These are phyloP conservation scores for Aspiorhynchus laticeps DNA, from an alignment of 2,113 vertebrate genomes.

Conservation along the genomic window DNA sequence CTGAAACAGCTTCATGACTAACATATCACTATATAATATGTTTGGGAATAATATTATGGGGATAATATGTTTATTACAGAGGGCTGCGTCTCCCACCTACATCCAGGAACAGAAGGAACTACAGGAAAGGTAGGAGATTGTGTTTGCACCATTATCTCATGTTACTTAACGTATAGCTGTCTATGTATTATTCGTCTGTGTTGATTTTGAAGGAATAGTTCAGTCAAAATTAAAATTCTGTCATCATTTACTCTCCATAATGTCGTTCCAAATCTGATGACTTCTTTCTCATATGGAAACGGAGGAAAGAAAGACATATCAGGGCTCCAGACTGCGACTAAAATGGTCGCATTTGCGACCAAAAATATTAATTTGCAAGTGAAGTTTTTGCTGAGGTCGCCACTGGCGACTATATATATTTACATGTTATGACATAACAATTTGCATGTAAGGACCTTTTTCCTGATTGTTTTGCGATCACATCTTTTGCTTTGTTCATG, in stretches of 20 bases:
- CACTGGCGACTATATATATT: too few relatives aligned
- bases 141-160: neutral
- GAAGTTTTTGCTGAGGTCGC: too few relatives aligned
- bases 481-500: too few relatives aligned
- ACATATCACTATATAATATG: neutral
- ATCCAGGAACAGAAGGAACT: constrained; percentile 85
- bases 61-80: constrained; percentile 59
- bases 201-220: neutral
- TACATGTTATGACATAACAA: too few relatives aligned
- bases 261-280: neutral
- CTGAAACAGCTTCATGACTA: neutral
- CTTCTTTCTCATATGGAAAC: neutral
- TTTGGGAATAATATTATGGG: neutral
- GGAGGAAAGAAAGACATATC: neutral
- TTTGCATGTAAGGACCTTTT: too few relatives aligned
- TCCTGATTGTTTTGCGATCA: too few relatives aligned
- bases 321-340: too few relatives aligned
- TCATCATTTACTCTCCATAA: neutral
- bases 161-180: neutral
- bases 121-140: constrained; percentile 78
- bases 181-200: neutral
- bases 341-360: too few relatives aligned
- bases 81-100: constrained; percentile 79
- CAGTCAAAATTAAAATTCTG: neutral
- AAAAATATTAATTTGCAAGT: too few relatives aligned